Evolutionary conservation across 2,113 vertebrate genomes (phyloP), one percentile per base, ranked within the genome.

Genomic region (Isichthys henryi): DNA sequence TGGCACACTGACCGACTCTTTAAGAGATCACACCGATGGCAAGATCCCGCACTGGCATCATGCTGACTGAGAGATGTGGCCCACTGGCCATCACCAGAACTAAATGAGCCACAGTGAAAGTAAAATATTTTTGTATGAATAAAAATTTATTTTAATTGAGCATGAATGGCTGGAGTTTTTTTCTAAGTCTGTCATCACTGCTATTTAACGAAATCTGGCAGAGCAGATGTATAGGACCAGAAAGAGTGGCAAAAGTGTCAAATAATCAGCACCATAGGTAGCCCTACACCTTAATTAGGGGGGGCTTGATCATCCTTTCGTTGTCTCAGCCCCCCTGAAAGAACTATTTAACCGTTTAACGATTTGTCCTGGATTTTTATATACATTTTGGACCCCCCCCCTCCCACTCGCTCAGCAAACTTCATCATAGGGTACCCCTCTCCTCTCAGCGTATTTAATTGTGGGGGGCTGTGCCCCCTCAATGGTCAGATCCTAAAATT

Each of bases 111-210:
- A 39, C 8, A 82, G 43, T 43, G 39, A 45, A 39, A 39, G n/a
- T 49, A 39, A 31, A 50, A 23, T 80, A 74, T 10, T 56, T 89
- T 89, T 89, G 70, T 53, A 89, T 27, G 31, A 93, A 93, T 93
- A 93, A 93, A 93, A 80, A 90, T 89, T 58, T 90, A 92, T 92
- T 93, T 93, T 91, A 77, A 70, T 50, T 88, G 43, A 48, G 10
- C 90, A 87, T 0, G 1, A 39, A 39, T 39, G 39, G 39, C 39
- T 39, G 2, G 39, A 31, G 62, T 83, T 7, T 39, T 53, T 50
- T 13, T 49, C 23, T 82, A 27, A 23, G 6, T 39, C 5, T 35
- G 27, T 31, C 85, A 35, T 15, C 1, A 13, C 17, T 15, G 45
- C n/a, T 7, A 27, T 27, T 27, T 86, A 45, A 45, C 52, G 21